Base-by-base conservation (phyloP, 2,888 invertebrate genomes). In the Drosophila yooni region DNA sequence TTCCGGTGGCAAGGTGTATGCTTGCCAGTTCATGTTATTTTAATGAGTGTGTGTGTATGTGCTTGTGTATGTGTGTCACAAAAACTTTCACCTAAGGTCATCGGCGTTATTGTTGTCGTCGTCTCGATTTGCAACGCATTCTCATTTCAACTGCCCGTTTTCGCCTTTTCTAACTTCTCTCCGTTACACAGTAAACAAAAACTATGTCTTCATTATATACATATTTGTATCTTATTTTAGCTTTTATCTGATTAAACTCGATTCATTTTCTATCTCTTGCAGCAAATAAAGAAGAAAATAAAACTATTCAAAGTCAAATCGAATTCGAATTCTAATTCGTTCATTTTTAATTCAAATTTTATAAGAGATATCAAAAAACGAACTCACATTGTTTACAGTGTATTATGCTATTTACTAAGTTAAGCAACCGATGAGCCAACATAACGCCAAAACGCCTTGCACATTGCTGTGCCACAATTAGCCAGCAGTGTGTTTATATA, bases 1-100 rank as follows among this genome's bases (percentile, higher is more conserved):
- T 86, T 86, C 90, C 89, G 89, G 53, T 73, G 64, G 57, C 72
- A 70, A 82, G 85, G 80, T 87, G 83, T 76, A 52, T 56, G 66
- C 50, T 31, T 40, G 66, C 57, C 56, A 38, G 58, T 79, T 53
- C 61, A 51, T 74, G 70, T 67, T 66, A 54, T 67, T 74, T 65
- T 67, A 56, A 50, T 50, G 38, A 15, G 27, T 29, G 75, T 80
- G 79, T 71, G 54, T 54, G 53, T 53, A 3, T 69, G 51, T 46
- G 52, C 46, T 54, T 64, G 63, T 65, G 15, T 63, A 57, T 59
- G 56, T 68, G 52, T 75, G 70, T 71, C 76, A 64, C 66, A 71
- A 54, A 36, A 71, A 63, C 73, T 79, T 73, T 36, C 50, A 59
- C 36, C 69, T 68, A 79, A 81, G 79, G 77, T 79, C 81, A 65